A percentile compares a stretch with the other conserved stretches of the same genome.
Evolutionary conservation across 1,140 invertebrate species (phyloP).

Genomic region (Listronotus bonariensis): DNA sequence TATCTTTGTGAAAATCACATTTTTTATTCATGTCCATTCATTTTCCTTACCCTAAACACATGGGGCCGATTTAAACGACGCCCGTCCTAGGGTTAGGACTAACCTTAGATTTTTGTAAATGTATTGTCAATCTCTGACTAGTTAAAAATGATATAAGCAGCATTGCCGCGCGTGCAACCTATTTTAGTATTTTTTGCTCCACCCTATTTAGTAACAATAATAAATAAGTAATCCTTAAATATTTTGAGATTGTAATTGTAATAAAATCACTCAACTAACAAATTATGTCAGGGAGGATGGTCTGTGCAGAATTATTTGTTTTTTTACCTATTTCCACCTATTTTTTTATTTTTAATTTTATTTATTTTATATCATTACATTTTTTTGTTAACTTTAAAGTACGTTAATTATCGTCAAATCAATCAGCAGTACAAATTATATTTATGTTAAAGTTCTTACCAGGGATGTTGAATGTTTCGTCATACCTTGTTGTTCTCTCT

Average conservation of each 20-base stretch:
- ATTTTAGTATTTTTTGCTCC: constrained; percentile 3
- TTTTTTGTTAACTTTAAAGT: no score
- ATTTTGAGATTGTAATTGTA: neutral
- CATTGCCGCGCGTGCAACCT: constrained; percentile 8
- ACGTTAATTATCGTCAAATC: no score
- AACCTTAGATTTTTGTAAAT: constrained; percentile 9
- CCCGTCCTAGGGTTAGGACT: neutral
- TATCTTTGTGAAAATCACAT: no score
- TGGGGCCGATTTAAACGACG: neutral
- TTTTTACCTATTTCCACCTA: no score
- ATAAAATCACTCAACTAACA: neutral
- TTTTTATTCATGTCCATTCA: neutral
- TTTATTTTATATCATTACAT: no score
- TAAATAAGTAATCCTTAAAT: neutral
- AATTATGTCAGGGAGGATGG: no score
- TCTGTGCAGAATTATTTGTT: no score
- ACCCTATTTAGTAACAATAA: constrained; percentile 1
- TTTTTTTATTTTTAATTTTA: no score
- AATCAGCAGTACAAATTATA: no score
- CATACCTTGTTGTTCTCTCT: no score
- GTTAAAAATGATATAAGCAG: constrained; percentile 21
- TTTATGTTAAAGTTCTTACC: no score
- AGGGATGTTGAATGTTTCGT: no score
- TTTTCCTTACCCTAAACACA: neutral
- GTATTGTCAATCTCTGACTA: constrained; percentile 28